A percentile compares a stretch with the other conserved stretches of the same genome.
Conservation (phyloP, 2,797 vertebrate genomes). For the Graptemys geographica region DNA sequence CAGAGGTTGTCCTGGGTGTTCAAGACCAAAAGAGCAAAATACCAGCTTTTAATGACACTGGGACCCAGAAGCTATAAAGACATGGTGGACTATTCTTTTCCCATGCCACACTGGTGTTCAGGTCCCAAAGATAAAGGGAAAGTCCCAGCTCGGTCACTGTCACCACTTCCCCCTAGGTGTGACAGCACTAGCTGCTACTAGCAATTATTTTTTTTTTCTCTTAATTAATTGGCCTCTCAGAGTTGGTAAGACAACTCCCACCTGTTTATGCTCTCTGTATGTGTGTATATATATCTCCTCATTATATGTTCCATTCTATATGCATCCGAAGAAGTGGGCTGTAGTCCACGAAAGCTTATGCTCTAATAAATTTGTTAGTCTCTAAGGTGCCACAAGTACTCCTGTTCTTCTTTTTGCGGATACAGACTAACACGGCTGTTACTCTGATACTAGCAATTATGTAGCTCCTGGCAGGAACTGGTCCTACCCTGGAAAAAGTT, state of each 20-base stretch:
- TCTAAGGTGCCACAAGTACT: no score
- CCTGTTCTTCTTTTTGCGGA: no score
- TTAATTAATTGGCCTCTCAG: no score
- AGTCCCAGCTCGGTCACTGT: not conserved
- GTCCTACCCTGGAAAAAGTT: not conserved
- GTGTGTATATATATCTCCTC: no score
- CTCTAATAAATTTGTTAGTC: no score
- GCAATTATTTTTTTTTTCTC: no score
- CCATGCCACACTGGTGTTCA: not conserved
- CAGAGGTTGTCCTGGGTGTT: not conserved
- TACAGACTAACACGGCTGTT: no score
- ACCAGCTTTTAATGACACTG: not conserved
- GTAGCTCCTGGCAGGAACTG: not conserved
- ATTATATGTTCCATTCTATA: no score
- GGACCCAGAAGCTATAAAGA: conserved; percentile 21
- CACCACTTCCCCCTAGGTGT: not conserved
- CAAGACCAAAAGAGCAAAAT: not conserved
- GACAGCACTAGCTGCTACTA: not conserved
- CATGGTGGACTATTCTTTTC: not conserved
- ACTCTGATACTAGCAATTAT: not conserved
- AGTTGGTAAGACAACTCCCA: no score
- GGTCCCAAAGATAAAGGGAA: not conserved
- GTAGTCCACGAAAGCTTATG: no score
- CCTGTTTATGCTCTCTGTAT: no score
- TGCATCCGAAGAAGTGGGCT: no score